phyloP scores from a whole-genome alignment of 2,888 invertebrate genomes.

The Conomelus anceps region DNA sequence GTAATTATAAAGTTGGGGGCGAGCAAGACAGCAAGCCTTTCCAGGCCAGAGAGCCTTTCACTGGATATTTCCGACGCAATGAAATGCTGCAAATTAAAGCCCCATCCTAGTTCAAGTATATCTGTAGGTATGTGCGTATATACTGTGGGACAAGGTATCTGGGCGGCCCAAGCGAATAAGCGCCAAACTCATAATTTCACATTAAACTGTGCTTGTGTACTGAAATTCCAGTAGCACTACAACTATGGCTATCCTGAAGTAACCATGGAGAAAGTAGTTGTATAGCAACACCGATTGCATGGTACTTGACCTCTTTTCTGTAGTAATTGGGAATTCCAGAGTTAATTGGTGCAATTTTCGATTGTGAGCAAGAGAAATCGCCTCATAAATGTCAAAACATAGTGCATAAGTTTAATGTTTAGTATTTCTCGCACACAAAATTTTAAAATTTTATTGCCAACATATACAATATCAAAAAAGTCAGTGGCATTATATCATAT shows the following conservation, averaged over 20 bases:
- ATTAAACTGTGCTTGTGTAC: background rate
- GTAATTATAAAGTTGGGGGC: background rate
- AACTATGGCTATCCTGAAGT: background rate
- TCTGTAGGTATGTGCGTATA: background rate
- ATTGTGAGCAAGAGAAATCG: background rate
- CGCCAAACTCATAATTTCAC: background rate
- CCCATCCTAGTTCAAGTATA: background rate
- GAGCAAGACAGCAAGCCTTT: background rate
- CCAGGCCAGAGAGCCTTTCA: background rate
- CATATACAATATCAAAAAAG: no score
- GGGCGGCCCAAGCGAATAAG: background rate
- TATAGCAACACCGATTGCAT: background rate
- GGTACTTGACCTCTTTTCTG: background rate
- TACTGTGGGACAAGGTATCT: background rate
- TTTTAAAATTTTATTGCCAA: no score
- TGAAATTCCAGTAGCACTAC: background rate
- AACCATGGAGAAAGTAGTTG: background rate
- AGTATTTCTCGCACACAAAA: no score
- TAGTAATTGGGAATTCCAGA: background rate
- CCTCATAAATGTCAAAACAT: background rate
- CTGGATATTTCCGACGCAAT: background rate
- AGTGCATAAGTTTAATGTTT: no score
- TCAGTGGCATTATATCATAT: no score
- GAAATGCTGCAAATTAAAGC: background rate
- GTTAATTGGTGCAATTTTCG: background rate